Evolutionary conservation across 2,888 invertebrate genomes (phyloP).

Genomic region (Omphaloscelis lunosa): DNA sequence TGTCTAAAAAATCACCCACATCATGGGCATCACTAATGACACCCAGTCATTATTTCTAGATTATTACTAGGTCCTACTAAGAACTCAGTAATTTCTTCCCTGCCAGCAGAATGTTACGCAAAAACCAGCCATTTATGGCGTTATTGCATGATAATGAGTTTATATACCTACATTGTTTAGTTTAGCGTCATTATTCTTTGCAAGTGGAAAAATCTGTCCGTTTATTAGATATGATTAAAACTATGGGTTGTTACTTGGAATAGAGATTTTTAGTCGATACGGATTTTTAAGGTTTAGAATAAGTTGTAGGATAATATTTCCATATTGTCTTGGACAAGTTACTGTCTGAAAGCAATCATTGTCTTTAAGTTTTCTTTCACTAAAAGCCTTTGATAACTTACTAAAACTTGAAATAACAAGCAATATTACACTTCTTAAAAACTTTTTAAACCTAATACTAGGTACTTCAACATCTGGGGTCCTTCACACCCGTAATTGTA

Average conservation of each 20-base stretch:
- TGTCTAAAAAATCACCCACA: conserved; percentile 24
- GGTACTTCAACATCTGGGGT: background rate
- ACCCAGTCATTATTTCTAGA: conserved; percentile 73
- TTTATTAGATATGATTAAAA: background rate
- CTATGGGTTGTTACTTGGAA: background rate
- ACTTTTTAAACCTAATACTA: conserved; percentile 9
- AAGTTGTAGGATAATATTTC: background rate
- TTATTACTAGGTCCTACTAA: conserved; percentile 67
- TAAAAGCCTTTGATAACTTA: background rate
- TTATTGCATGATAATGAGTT: conserved; percentile 36
- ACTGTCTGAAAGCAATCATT: background rate
- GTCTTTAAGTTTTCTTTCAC: background rate
- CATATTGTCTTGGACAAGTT: background rate
- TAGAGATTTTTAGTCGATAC: background rate
- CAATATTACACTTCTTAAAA: background rate
- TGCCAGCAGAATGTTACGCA: conserved; percentile 52
- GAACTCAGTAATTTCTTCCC: conserved; percentile 58
- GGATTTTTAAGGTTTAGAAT: background rate
- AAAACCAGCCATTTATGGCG: conserved; percentile 50
- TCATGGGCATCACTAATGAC: conserved; percentile 28
- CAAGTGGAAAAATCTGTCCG: conserved; percentile 23
- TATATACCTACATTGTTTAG: conserved; percentile 17
- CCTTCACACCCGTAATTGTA: background rate
- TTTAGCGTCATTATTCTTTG: conserved; percentile 5
- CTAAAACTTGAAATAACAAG: conserved; percentile 15